Evolutionary conservation across 2,888 invertebrate genomes (phyloP).

Genomic region (Dynastes maya): DNA sequence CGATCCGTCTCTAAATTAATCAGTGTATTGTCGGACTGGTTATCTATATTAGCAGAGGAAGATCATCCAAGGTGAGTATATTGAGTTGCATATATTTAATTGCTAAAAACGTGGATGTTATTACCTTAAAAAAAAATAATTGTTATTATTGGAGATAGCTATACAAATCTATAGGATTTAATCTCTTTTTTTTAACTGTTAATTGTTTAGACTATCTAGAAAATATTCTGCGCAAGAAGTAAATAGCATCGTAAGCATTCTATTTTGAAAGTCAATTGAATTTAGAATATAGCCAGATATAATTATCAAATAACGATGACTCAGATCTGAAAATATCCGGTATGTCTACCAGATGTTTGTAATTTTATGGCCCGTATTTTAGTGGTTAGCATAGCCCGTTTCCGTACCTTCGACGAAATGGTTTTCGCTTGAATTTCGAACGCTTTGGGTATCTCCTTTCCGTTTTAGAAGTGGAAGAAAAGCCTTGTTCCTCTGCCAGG

Average conservation of each 20-base stretch:
- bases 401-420: neutral
- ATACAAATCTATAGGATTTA: too few relatives aligned
- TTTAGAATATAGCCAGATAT: constrained; percentile 52
- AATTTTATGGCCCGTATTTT: constrained; percentile 51
- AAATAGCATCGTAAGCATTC: constrained; percentile 1
- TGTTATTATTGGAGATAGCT: too few relatives aligned
- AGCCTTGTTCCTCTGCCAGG: too few relatives aligned
- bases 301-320: constrained; percentile 58
- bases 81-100: too few relatives aligned
- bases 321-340: constrained; percentile 58
- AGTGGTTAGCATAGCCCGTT: constrained; percentile 44
- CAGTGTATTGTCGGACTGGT: too few relatives aligned
- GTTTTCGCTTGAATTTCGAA: neutral
- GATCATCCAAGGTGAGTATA: too few relatives aligned
- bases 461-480: neutral
- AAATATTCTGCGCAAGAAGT: neutral
- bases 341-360: constrained; percentile 56
- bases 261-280: constrained; percentile 45
- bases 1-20: too few relatives aligned
- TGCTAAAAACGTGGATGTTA: too few relatives aligned
- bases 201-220: too few relatives aligned
- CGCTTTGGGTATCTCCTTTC: neutral
- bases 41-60: too few relatives aligned
- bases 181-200: too few relatives aligned
- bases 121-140: too few relatives aligned